Evolutionary conservation across 1,140 invertebrate species (phyloP).

Genomic region (Tenebrio molitor): DNA sequence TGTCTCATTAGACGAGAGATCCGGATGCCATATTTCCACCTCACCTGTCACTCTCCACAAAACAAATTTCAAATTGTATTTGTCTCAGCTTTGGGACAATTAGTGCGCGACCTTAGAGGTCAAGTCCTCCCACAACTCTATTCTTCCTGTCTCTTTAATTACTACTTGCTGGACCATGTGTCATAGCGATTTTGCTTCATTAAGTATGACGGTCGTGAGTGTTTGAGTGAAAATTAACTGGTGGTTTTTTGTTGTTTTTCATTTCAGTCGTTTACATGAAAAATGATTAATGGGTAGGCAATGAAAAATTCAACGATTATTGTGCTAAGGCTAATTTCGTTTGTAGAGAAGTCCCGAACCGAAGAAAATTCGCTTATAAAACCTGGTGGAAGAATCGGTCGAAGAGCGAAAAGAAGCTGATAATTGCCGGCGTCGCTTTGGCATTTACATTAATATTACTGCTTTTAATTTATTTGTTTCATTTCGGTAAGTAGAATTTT

Average conservation of each 20-base stretch:
- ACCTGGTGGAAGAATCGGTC: conserved; percentile 39
- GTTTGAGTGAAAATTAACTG: conserved; percentile 11
- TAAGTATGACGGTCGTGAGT: conserved; percentile 14
- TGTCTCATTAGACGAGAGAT: background rate
- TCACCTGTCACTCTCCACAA: no score
- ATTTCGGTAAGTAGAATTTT: conserved; percentile 29
- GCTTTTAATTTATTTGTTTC: conserved; percentile 21
- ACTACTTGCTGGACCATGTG: background rate
- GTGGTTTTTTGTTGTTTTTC: background rate
- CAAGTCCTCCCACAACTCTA: background rate
- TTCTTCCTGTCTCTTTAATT: conserved; percentile 31
- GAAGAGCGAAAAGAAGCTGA: conserved; percentile 1
- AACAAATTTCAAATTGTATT: no score
- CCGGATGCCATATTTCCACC: no score
- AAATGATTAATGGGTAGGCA: conserved; percentile 41
- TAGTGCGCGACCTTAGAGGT: no score
- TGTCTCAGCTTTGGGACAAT: no score
- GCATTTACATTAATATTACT: background rate
- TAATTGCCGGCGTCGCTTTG: background rate
- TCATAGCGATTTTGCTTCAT: background rate
- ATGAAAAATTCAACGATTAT: conserved; percentile 16
- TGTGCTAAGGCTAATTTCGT: conserved; percentile 27
- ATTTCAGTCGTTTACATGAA: background rate
- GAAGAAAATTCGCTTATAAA: background rate
- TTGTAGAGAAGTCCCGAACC: conserved; percentile 5